These are phyloP conservation scores for Anagrus nilaparvatae DNA, from an alignment of 1,140 invertebrate species.

Conservation along the genomic window DNA sequence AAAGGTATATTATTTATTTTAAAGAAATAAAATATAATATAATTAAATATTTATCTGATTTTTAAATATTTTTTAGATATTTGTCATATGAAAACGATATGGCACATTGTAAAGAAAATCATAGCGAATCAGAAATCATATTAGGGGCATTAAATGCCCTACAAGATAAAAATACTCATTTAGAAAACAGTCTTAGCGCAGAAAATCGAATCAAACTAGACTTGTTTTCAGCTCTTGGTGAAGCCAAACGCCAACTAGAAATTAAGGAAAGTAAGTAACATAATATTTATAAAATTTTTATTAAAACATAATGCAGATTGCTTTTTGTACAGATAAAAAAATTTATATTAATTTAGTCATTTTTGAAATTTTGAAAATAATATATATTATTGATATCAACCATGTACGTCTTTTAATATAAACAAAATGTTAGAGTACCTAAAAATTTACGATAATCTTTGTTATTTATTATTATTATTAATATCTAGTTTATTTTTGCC, in stretches of 20 bases:
- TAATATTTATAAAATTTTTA: too few species aligned
- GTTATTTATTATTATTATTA: too few species aligned
- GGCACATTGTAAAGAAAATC: slow-evolving; percentile 52
- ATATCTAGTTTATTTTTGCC: too few species aligned
- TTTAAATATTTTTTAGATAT: slow-evolving; percentile 19
- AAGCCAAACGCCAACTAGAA: slow-evolving; percentile 85
- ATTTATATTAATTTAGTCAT: too few species aligned
- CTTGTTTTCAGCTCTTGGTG: slow-evolving; percentile 90
- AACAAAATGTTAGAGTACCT: too few species aligned
- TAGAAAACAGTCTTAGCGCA: slow-evolving; percentile 87
- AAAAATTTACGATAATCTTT: too few species aligned
- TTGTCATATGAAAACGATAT: slow-evolving; percentile 33
- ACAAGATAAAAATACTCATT: slow-evolving; percentile 78
- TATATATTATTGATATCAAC: too few species aligned
- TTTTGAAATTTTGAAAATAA: too few species aligned
- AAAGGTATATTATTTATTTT: slow-evolving; percentile 39
- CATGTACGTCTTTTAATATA: too few species aligned
- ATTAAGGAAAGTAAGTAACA: slow-evolving; percentile 74
- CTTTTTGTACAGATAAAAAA: too few species aligned
- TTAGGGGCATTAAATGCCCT: slow-evolving; percentile 69
- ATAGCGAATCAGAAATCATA: slow-evolving; percentile 69
- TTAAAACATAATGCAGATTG: too few species aligned
- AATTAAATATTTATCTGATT: background rate
- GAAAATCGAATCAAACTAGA: slow-evolving; percentile 94
- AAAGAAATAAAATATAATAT: slow-evolving; percentile 2